These are phyloP conservation scores for Myopa tessellatipennis DNA, from an alignment of 2,888 invertebrate genomes.

Conservation along the genomic window DNA sequence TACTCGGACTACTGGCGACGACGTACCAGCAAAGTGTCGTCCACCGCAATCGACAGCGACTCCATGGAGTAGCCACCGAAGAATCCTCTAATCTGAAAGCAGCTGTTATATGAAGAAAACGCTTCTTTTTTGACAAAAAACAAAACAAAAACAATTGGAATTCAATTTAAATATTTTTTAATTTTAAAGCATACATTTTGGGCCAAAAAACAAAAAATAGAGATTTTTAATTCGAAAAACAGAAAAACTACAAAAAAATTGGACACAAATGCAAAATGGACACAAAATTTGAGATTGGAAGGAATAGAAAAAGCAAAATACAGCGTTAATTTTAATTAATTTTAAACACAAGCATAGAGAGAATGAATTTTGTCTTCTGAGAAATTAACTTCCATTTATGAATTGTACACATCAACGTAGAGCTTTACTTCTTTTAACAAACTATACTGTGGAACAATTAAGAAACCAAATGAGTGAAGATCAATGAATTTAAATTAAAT, in stretches of 20 bases:
- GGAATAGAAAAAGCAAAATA: not conserved
- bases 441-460: not conserved
- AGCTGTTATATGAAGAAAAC: constrained; percentile 18
- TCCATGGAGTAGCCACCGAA: constrained; percentile 58
- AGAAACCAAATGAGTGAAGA: not conserved
- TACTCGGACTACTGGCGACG: constrained; percentile 65
- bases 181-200: not conserved
- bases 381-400: constrained; percentile 2
- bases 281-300: not conserved
- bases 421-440: constrained; percentile 10
- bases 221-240: not conserved
- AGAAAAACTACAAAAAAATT: not conserved
- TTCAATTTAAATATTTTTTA: not conserved
- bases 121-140: not conserved
- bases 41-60: constrained; percentile 65
- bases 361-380: constrained; percentile 10
- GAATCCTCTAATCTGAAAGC: constrained; percentile 23
- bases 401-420: not conserved
- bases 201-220: too few relatives aligned
- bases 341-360: not conserved
- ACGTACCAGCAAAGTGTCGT: constrained; percentile 64
- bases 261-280: too few relatives aligned
- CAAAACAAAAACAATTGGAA: not conserved
- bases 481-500: too few relatives aligned
- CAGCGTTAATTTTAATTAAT: too few relatives aligned